Evolutionary conservation across 2,888 invertebrate species (phyloP).

Genomic region (Pterobdella sp.): DNA sequence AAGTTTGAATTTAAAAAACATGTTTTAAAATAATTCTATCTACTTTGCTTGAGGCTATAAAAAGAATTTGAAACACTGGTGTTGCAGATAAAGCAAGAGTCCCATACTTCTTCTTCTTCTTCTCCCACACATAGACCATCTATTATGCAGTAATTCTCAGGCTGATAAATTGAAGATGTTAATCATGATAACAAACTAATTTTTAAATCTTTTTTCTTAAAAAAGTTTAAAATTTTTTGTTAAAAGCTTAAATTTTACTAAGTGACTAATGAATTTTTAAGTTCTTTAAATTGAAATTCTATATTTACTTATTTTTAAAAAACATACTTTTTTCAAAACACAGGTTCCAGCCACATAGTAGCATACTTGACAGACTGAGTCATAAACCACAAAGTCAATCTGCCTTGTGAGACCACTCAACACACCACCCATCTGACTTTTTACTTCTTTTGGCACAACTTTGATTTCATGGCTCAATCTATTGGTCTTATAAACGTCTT

Average conservation of each 20-base stretch:
- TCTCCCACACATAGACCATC: constrained; percentile 8
- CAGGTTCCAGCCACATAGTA: neutral
- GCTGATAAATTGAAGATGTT: too few relatives aligned
- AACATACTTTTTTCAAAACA: neutral
- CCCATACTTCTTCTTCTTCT: neutral
- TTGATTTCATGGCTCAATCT: neutral
- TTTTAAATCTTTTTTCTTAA: too few relatives aligned
- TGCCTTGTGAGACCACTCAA: too few relatives aligned
- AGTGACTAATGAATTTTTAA: too few relatives aligned
- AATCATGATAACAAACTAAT: too few relatives aligned
- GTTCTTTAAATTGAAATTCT: too few relatives aligned
- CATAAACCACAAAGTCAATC: constrained; percentile 18
- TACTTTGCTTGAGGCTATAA: constrained; percentile 17
- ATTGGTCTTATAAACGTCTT: neutral
- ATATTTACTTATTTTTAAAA: too few relatives aligned
- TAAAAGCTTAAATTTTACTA: too few relatives aligned
- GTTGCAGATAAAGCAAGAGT: constrained; percentile 19
- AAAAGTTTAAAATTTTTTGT: neutral
- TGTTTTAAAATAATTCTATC: neutral
- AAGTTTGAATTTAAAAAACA: constrained; percentile 1
- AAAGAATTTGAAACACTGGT: neutral
- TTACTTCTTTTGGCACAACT: neutral
- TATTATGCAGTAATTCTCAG: constrained; percentile 16
- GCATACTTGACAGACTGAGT: constrained; percentile 17
- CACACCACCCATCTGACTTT: neutral